phyloP scores from a whole-genome alignment of 2,113 vertebrate genomes.

The Catharus bicknelli region DNA sequence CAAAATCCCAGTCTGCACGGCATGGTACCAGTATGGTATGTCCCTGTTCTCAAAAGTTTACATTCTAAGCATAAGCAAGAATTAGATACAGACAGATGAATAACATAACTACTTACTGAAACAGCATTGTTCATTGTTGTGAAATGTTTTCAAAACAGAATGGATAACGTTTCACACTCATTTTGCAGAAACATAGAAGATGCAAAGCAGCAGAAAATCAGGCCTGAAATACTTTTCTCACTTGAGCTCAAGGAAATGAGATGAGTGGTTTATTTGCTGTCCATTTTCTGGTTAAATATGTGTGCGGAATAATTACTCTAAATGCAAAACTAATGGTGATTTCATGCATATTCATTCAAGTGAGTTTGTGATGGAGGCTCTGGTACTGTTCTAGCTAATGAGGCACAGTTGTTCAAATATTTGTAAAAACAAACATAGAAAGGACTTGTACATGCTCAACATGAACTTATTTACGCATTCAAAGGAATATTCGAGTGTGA shows the following conservation, averaged over 20 bases:
- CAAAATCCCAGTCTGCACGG: not conserved
- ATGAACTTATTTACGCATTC: constrained; percentile 28
- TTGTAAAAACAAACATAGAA: constrained; percentile 51
- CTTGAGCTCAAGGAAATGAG: not conserved
- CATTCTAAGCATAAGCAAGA: constrained; percentile 21
- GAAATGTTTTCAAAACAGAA: constrained; percentile 32
- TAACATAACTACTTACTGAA: constrained; percentile 7
- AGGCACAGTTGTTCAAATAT: constrained; percentile 34
- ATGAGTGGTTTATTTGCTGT: not conserved
- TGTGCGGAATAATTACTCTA: constrained; percentile 10
- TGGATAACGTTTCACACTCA: not conserved
- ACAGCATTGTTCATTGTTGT: not conserved
- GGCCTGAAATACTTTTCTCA: constrained; percentile 6
- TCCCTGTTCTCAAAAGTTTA: constrained; percentile 12
- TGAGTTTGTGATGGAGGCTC: not conserved
- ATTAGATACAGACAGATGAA: constrained; percentile 10
- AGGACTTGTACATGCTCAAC: constrained; percentile 1
- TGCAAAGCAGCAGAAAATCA: not conserved
- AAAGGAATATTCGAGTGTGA: constrained; percentile 40
- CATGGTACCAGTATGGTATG: not conserved
- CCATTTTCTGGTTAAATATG: constrained; percentile 24
- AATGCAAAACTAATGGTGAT: constrained; percentile 48
- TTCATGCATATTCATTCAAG: constrained; percentile 53
- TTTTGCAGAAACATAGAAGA: constrained; percentile 24
- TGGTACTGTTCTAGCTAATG: constrained; percentile 34